These are phyloP conservation scores for Tenthredo amoena DNA, from an alignment of 2,888 invertebrate species.

Conservation along the genomic window DNA sequence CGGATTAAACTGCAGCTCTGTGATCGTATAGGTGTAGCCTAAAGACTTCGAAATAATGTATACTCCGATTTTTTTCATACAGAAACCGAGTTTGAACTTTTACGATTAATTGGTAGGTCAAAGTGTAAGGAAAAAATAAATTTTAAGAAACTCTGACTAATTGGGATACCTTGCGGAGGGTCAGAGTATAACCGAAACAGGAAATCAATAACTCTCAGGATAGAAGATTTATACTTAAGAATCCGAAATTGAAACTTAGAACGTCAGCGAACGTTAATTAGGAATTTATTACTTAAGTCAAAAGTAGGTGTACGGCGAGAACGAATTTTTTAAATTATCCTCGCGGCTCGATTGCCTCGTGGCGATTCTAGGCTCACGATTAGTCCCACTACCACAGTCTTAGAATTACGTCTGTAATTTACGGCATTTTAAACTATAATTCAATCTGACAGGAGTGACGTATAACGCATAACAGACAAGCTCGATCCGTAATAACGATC, in stretches of 20 bases:
- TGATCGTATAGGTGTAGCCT: background rate
- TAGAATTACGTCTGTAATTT: slow-evolving; percentile 32
- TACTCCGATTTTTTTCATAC: background rate
- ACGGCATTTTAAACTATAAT: slow-evolving; percentile 40
- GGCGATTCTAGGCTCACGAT: slow-evolving; percentile 37
- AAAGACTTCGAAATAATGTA: background rate
- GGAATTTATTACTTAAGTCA: slow-evolving; percentile 29
- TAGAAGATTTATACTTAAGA: slow-evolving; percentile 7
- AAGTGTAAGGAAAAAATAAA: background rate
- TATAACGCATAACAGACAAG: slow-evolving; percentile 42
- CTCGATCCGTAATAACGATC: slow-evolving; percentile 1
- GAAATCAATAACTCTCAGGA: slow-evolving; percentile 4
- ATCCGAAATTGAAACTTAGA: slow-evolving; percentile 29
- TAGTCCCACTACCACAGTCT: slow-evolving; percentile 8
- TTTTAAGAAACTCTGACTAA: background rate
- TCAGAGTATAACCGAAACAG: background rate
- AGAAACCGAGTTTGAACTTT: background rate
- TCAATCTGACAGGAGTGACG: slow-evolving; percentile 44
- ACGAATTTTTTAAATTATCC: slow-evolving; percentile 23
- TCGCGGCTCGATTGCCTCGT: slow-evolving; percentile 1
- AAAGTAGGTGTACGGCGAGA: background rate
- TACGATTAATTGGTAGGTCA: background rate
- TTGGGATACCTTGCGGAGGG: background rate
- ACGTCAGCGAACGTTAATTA: slow-evolving; percentile 37
- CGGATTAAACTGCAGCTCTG: background rate